These are phyloP conservation scores for Iguana delicatissima DNA, from an alignment of 2,797 vertebrate genomes.

Conservation along the genomic window DNA sequence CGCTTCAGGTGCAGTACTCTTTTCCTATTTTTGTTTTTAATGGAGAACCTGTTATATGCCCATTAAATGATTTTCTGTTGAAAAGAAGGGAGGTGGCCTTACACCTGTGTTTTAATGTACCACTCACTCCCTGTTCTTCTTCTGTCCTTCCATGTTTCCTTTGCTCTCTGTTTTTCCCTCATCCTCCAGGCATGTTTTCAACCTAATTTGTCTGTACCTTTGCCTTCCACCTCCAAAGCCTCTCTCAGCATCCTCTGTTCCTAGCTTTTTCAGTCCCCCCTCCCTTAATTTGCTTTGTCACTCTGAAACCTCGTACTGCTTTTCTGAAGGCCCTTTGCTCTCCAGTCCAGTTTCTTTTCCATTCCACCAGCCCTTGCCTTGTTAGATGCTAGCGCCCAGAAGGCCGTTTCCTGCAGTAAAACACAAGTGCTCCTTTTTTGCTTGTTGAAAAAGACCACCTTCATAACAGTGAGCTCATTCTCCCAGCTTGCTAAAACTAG, in stretches of 20 bases:
- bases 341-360: not conserved
- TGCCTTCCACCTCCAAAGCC: not conserved
- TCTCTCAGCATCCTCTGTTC: not conserved
- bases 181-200: not conserved
- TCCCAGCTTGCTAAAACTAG: not conserved
- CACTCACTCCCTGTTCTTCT: not conserved
- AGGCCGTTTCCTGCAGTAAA: not conserved
- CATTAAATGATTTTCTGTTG: not conserved
- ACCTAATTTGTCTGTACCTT: not conserved
- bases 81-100: not conserved
- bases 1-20: not conserved
- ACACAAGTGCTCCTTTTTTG: not conserved
- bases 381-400: not conserved
- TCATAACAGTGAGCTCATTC: not conserved
- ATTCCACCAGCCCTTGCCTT: not conserved
- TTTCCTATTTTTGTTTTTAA: not conserved
- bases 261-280: not conserved
- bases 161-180: not conserved
- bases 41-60: not conserved
- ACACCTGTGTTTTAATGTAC: not conserved
- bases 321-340: constrained; percentile 14
- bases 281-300: constrained; percentile 41
- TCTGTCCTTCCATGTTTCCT: not conserved
- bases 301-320: constrained; percentile 6
- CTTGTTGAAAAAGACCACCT: not conserved